Conservation (phyloP, 2,888 invertebrate genomes). For the Acanthosepion esculentum region DNA sequence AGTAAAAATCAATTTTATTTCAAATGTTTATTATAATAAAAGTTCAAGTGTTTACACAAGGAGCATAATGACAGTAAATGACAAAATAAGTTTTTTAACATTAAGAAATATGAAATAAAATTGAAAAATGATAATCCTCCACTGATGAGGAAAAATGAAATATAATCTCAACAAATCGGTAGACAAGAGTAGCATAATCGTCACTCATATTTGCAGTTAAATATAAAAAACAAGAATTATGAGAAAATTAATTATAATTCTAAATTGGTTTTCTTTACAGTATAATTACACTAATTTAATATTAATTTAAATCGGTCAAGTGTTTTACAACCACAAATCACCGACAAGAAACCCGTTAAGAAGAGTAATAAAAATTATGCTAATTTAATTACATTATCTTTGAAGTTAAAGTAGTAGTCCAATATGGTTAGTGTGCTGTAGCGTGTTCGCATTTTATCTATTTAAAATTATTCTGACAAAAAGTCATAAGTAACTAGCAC, state of each 20-base stretch:
- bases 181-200: background rate
- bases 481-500: too few relatives aligned
- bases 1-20: conserved; percentile 33
- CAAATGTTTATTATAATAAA: background rate
- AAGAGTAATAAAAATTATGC: too few relatives aligned
- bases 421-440: too few relatives aligned
- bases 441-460: too few relatives aligned
- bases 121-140: background rate
- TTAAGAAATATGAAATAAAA: background rate
- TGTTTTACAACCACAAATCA: too few relatives aligned
- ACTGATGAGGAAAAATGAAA: background rate
- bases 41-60: background rate
- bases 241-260: background rate
- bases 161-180: background rate
- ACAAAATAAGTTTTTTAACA: background rate
- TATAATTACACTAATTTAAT: background rate
- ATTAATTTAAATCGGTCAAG: too few relatives aligned
- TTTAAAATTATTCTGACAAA: too few relatives aligned
- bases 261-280: background rate
- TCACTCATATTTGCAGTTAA: background rate
- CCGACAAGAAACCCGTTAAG: too few relatives aligned
- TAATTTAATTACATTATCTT: too few relatives aligned
- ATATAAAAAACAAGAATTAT: background rate
- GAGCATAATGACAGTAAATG: background rate
- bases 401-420: too few relatives aligned